Conservation (phyloP, 1,140 invertebrate genomes). For the Eciton burchellii region DNA sequence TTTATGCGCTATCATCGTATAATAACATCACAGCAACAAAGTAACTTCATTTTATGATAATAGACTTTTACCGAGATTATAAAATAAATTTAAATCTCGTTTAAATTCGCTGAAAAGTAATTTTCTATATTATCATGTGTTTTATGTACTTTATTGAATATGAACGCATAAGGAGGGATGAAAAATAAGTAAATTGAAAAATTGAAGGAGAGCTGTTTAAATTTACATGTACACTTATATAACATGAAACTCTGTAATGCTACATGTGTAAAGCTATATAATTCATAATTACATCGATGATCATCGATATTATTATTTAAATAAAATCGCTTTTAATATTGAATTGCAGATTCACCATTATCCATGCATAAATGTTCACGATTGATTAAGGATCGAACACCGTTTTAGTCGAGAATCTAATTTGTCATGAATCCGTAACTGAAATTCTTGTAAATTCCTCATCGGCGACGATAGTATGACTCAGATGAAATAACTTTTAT, state of each 20-base stretch:
- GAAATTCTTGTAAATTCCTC: neutral
- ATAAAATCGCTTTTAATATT: neutral
- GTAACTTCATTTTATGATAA: constrained; percentile 5
- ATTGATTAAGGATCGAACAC: neutral
- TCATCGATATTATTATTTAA: neutral
- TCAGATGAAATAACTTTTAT: neutral
- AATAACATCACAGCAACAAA: constrained; percentile 10
- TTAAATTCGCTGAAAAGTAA: neutral
- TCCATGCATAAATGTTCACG: constrained; percentile 6
- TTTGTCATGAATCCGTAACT: neutral
- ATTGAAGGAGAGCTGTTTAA: neutral
- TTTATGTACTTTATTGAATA: too few relatives aligned
- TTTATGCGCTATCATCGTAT: neutral
- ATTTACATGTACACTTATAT: too few relatives aligned
- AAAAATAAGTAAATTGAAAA: neutral
- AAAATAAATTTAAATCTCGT: constrained; percentile 7
- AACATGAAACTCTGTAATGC: neutral
- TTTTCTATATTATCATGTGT: too few relatives aligned
- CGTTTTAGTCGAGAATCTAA: neutral
- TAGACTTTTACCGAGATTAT: neutral
- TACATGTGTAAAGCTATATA: neutral
- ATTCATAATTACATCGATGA: neutral
- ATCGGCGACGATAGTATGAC: neutral
- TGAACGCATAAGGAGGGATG: too few relatives aligned
- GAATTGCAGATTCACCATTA: neutral